phyloP scores from a whole-genome alignment of 1,140 invertebrate species.

The Drosophila miranda region DNA sequence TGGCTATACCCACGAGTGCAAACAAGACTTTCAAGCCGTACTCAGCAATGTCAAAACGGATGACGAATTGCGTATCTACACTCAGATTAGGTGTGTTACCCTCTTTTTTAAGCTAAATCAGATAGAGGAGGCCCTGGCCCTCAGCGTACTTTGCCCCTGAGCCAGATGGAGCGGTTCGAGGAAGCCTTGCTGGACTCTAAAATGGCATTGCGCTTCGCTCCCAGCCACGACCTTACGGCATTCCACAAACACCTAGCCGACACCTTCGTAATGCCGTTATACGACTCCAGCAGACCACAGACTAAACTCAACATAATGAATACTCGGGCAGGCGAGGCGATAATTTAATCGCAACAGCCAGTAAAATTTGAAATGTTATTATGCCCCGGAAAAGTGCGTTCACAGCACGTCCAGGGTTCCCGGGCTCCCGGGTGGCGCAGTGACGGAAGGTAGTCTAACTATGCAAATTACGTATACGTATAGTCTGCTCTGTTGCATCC shows the following conservation, averaged over 20 bases:
- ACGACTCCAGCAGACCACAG: slow-evolving; percentile 89
- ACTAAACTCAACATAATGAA: too few species aligned
- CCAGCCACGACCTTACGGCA: slow-evolving; percentile 90
- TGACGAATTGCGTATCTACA: slow-evolving; percentile 89
- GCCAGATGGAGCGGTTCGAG: slow-evolving; percentile 90
- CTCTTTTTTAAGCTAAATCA: slow-evolving; percentile 89
- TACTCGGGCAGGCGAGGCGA: too few species aligned
- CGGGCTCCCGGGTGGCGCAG: neutral
- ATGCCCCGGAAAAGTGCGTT: neutral
- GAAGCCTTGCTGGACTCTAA: slow-evolving; percentile 92
- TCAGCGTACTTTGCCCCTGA: slow-evolving; percentile 88
- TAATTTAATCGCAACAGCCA: too few species aligned
- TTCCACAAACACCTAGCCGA: slow-evolving; percentile 94
- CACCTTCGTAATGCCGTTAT: slow-evolving; percentile 85
- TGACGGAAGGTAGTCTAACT: neutral
- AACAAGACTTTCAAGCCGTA: slow-evolving; percentile 85
- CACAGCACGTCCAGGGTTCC: neutral
- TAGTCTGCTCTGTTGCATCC: too few species aligned
- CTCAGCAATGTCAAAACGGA: slow-evolving; percentile 85
- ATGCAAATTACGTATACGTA: slow-evolving; percentile 7
- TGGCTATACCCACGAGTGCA: too few species aligned
- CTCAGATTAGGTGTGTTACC: slow-evolving; percentile 93
- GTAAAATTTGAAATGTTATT: too few species aligned
- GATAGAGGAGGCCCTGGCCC: slow-evolving; percentile 88
- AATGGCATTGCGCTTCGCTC: slow-evolving; percentile 90